Evolutionary conservation across 2,888 invertebrate species (phyloP).

Genomic region (Ormyrus thymus): DNA sequence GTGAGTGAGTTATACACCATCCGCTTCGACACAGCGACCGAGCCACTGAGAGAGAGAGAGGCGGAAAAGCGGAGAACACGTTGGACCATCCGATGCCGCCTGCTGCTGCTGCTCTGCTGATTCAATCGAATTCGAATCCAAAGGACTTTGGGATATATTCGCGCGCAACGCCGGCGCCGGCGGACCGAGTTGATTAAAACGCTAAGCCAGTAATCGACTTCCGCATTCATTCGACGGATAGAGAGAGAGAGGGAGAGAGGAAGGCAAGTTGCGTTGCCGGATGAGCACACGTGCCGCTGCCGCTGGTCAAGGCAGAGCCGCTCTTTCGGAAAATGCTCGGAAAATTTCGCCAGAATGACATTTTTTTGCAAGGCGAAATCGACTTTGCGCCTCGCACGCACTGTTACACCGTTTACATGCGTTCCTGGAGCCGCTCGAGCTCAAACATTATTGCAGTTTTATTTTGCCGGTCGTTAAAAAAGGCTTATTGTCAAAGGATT

Average conservation of each 20-base stretch:
- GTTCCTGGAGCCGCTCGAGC: too few relatives aligned
- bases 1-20: slow-evolving; percentile 41
- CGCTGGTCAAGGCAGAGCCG: too few relatives aligned
- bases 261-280: neutral
- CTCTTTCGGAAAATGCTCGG: neutral
- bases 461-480: too few relatives aligned
- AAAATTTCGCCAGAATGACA: neutral
- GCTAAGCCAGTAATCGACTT: slow-evolving; percentile 57
- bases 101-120: slow-evolving; percentile 30
- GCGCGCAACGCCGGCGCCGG: slow-evolving; percentile 8
- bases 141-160: slow-evolving; percentile 55
- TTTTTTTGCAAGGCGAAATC: neutral
- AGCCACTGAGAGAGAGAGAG: slow-evolving; percentile 30
- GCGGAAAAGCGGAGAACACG: slow-evolving; percentile 15
- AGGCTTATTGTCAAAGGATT: too few relatives aligned
- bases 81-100: slow-evolving; percentile 29
- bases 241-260: neutral
- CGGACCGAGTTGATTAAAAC: slow-evolving; percentile 57
- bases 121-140: slow-evolving; percentile 56
- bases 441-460: too few relatives aligned
- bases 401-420: neutral
- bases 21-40: slow-evolving; percentile 31
- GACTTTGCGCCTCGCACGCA: neutral
- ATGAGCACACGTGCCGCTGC: neutral
- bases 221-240: slow-evolving; percentile 37